Base-by-base conservation (phyloP, 2,888 invertebrate species). In the Caenorhabditis sinica region DNA sequence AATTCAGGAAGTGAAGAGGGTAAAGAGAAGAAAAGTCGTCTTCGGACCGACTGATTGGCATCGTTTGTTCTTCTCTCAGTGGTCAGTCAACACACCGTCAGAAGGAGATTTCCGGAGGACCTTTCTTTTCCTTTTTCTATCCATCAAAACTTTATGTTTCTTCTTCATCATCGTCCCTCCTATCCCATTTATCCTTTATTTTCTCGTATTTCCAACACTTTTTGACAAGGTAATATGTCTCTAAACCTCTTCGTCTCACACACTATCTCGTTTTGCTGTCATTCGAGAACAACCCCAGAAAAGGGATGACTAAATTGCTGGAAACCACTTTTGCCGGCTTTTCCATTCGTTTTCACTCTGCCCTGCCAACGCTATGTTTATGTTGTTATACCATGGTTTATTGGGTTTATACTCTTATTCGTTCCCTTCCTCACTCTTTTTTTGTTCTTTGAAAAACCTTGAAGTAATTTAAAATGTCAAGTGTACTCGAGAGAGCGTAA, bases 211-310 rank as follows among this genome's bases (percentile, higher is more conserved):
- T 79, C 79, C 65, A 65, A 71, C 71, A 79, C 79, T 72, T 65
- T 79, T 71, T 79, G 79, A 79, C 79, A 79, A 79, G 79, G 71
- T 79, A 79, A 79, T 72, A 79, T 58, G 65, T 61, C 53, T 72
- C 71, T 79, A 45, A 71, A 65, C 65, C 71, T 65, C 79, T 71
- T 53, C 43, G 3, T 20, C 71, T 36, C 28, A 0, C 65, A 43
- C 53, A 56, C 43, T 65, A 56, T 71, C 53, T 79, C 56, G 3
- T 15, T 20, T 17, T 49, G 61, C 71, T 79, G 79, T 79, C 79
- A 79, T 79, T 65, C 79, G 79, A 79, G 79, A 79, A 79, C 79
- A 77, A 77, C 65, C 33, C 68, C 74, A 36, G 56, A 20, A 58
- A 33, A 33, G 76, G 68, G 76, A 68, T 68, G 68, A 49, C 76